A percentile compares a stretch with the other conserved stretches of the same genome.
phyloP scores from a whole-genome alignment of 2,797 vertebrate genomes.

The Gobionotothen gibberifrons region DNA sequence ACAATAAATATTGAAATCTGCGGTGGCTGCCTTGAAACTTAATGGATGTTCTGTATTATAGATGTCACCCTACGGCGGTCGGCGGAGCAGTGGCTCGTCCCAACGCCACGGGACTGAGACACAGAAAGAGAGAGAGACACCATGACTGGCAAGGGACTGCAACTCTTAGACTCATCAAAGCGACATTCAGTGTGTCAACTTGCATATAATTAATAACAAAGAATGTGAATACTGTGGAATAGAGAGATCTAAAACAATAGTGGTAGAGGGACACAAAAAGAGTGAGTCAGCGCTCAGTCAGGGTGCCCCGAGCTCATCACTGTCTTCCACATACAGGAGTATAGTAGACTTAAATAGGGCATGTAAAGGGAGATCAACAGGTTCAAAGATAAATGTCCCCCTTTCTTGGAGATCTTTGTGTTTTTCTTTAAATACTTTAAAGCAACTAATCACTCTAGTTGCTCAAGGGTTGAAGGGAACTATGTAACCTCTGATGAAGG shows the following conservation, averaged over 20 bases:
- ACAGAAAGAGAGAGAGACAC: conserved; percentile 17
- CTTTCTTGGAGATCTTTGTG: background rate
- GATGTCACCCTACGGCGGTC: conserved; percentile 57
- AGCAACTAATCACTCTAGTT: background rate
- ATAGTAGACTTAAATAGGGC: background rate
- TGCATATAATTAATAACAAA: conserved; percentile 33
- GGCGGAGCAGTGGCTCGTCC: conserved; percentile 42
- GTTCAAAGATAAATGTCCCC: background rate
- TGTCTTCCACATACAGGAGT: conserved; percentile 3
- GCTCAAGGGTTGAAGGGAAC: background rate
- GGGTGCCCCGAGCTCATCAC: conserved; percentile 1
- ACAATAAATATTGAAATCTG: conserved; percentile 72
- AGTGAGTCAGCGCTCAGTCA: background rate
- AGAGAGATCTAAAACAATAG: conserved; percentile 26
- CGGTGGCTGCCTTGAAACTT: conserved; percentile 38
- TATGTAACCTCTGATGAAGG: background rate
- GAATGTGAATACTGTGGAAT: conserved; percentile 10
- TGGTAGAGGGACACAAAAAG: background rate
- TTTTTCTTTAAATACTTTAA: background rate
- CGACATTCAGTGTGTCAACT: conserved; percentile 25
- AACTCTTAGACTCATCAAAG: conserved; percentile 58
- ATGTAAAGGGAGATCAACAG: no score
- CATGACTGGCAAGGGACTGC: conserved; percentile 30
- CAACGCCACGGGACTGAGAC: conserved; percentile 54
- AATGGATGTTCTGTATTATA: conserved; percentile 70